Base-by-base conservation (phyloP, 37 sponge, comb jelly and placozoan genomes). In the Tethya wilhelma region DNA sequence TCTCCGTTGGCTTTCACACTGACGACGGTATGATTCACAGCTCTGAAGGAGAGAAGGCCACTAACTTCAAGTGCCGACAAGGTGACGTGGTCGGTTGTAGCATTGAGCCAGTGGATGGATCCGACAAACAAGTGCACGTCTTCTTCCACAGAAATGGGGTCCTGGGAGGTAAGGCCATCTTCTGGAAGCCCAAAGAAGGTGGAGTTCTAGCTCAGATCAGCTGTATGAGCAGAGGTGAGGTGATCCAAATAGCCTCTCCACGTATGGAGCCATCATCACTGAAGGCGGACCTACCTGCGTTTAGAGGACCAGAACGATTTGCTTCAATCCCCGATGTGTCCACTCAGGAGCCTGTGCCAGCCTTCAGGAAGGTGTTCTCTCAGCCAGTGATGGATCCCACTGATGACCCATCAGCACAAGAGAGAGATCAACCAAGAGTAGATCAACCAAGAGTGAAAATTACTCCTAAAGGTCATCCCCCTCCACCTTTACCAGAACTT, bases 1-100 rank as follows among this genome's bases (percentile, higher is more conserved):
- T 46, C 2, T 92, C 92, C 46, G 69, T 87, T 25, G 92, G 92
- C 25, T 92, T 79, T 64, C 92, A 92, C 44, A 79, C 80, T 22
- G 89, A 92, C 64, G 57, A 74, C 42, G 92, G 92, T 40, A 29
- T 59, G 30, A 74, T 87, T 14, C 55, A 64, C 22, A 44, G 58
- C 0, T 33, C 58, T 28, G 70, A 28, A 4, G 46, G 56, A 14
- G 58, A 44, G 33, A 41, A 75, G 38, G 29, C 38, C 0, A 78
- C 80, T 20, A 69, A 59, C 14, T 31, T 53, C 25, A 49, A 68
- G 19, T 92, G 92, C 59, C 30, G 2, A 4, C 49, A 44, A 14
- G 89, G 84, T 33, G 92, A 92, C 38, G 79, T 87, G 12, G 40
- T 92, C 22, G 44, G 84, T 6, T 92, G 92, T 45, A 67, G 71